These are phyloP conservation scores for Harpagoxenus sublaevis DNA, from an alignment of 2,888 invertebrate species.

Conservation along the genomic window DNA sequence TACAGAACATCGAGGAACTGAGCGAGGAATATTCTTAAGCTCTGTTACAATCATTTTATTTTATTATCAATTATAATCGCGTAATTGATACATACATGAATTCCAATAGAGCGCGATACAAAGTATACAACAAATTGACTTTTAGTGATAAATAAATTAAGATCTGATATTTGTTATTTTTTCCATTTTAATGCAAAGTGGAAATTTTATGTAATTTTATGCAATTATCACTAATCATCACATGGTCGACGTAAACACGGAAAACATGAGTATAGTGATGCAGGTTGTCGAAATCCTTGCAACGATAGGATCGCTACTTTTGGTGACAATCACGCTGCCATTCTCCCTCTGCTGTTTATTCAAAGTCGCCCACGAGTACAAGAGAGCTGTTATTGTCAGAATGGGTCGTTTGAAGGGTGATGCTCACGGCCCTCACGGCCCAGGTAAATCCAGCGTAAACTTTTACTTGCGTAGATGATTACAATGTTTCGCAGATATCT, in stretches of 20 bases:
- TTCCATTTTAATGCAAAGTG: no score
- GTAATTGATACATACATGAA: no score
- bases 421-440: constrained; percentile 76
- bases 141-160: no score
- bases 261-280: constrained; percentile 85
- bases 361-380: constrained; percentile 96
- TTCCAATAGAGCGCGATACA: no score
- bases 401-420: constrained; percentile 90
- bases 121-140: no score
- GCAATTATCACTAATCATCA: not conserved
- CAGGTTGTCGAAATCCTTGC: constrained; percentile 92
- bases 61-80: not conserved
- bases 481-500: not conserved
- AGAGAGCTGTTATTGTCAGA: constrained; percentile 95
- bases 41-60: not conserved
- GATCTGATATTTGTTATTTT: not conserved
- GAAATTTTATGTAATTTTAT: constrained; percentile 8
- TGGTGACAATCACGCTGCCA: constrained; percentile 93
- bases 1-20: not conserved
- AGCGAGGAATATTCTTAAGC: not conserved
- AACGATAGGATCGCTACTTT: constrained; percentile 90
- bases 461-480: not conserved
- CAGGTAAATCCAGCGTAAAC: constrained; percentile 81
- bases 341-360: constrained; percentile 95
- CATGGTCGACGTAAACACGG: not conserved